A percentile compares a stretch with the other conserved stretches of the same genome.
Conservation (phyloP, 2,113 vertebrate species). For the Chaetodon trifascialis region DNA sequence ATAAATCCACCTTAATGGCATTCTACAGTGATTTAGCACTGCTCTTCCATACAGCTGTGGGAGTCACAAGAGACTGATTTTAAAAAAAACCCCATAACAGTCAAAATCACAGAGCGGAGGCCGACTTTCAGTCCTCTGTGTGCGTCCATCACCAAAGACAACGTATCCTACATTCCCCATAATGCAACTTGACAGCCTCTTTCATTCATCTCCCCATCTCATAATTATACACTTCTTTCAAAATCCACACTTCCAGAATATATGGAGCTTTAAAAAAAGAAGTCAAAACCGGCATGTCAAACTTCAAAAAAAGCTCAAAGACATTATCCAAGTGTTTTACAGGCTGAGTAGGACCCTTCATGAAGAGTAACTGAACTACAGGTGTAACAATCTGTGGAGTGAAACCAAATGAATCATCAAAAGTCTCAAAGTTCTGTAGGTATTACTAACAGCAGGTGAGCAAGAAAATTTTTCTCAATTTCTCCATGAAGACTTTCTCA, state of each 20-base stretch:
- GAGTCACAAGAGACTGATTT: background rate
- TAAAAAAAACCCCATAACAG: background rate
- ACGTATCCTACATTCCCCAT: background rate
- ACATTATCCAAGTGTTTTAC: background rate
- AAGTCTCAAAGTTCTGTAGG: background rate
- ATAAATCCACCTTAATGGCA: background rate
- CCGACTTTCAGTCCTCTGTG: background rate
- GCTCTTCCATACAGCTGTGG: background rate
- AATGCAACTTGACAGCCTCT: background rate
- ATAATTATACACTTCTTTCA: background rate
- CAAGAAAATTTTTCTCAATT: background rate
- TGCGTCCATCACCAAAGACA: background rate
- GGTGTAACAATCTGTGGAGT: background rate
- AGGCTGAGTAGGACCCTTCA: background rate
- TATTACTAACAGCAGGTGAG: conserved; percentile 10
- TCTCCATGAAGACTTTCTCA: background rate
- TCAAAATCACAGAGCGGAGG: background rate
- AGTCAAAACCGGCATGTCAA: too few species aligned
- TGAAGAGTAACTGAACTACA: background rate
- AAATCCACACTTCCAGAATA: background rate
- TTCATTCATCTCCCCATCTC: background rate
- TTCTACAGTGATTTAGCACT: background rate
- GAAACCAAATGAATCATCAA: background rate
- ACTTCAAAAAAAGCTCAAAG: background rate
- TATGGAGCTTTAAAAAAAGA: too few species aligned